Conservation (phyloP, 2,888 invertebrate species). For the Mantis religiosa region DNA sequence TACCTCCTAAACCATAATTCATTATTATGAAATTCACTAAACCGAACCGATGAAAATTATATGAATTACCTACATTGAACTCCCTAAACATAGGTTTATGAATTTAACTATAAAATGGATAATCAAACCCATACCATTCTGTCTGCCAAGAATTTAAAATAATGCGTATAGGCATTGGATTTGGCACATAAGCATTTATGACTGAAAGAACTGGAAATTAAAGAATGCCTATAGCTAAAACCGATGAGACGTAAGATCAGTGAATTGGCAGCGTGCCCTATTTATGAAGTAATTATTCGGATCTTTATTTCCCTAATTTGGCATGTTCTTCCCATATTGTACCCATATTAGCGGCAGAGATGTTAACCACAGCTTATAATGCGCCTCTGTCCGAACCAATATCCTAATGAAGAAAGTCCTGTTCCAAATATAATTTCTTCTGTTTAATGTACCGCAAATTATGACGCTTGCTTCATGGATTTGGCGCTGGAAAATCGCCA, state of each 20-base stretch:
- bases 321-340: not conserved
- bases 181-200: not conserved
- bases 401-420: not conserved
- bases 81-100: no score
- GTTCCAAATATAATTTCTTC: not conserved
- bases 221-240: not conserved
- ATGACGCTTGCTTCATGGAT: not conserved
- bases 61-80: no score
- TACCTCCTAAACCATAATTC: no score
- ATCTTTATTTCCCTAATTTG: not conserved
- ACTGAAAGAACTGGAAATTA: not conserved
- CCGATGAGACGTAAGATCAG: not conserved
- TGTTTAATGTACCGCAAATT: not conserved
- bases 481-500: not conserved
- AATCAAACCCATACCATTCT: not conserved
- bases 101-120: not conserved
- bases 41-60: no score
- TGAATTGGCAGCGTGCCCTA: not conserved
- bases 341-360: not conserved
- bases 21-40: no score
- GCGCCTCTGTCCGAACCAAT: not conserved
- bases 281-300: not conserved
- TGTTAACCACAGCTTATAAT: not conserved
- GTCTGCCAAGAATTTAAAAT: not conserved
- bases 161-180: not conserved